Conservation (phyloP, 1,140 invertebrate genomes). For the Cydia amplana region DNA sequence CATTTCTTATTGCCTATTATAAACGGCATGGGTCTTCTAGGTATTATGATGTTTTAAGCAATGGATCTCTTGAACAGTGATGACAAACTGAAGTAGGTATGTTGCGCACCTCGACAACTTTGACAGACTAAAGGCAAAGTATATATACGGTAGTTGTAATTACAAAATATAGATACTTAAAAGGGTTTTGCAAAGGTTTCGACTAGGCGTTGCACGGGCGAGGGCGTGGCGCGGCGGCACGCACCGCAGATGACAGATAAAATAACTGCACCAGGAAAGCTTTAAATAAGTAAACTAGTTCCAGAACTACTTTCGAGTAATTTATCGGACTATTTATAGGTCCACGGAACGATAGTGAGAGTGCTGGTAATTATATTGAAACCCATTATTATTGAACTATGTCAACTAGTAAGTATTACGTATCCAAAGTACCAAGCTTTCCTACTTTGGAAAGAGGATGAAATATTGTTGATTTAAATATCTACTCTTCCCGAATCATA, state of each 20-base stretch:
- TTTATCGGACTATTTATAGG: conserved; percentile 17
- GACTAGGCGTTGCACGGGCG: conserved; percentile 3
- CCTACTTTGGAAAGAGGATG: neutral
- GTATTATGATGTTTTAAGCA: too few relatives aligned
- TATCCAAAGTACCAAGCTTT: neutral
- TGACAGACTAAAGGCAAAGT: neutral
- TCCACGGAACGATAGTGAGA: conserved; percentile 1
- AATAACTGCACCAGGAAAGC: conserved; percentile 34
- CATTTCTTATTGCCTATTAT: too few relatives aligned
- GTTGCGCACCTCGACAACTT: too few relatives aligned
- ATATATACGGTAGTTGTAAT: neutral
- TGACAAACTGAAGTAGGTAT: too few relatives aligned
- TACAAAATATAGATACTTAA: conserved; percentile 8
- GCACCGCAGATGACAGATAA: conserved; percentile 41
- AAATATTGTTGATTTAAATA: neutral
- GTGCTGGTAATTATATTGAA: neutral
- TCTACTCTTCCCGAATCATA: too few relatives aligned
- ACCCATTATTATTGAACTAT: neutral
- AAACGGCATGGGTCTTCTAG: too few relatives aligned
- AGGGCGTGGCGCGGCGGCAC: conserved; percentile 39
- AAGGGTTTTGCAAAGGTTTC: conserved; percentile 25
- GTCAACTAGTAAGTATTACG: neutral
- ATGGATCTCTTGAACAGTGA: too few relatives aligned
- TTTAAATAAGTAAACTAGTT: conserved; percentile 37
- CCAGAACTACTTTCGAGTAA: conserved; percentile 32